Evolutionary conservation across 2,888 invertebrate species (phyloP).

Genomic region (Drosophila mimetica): DNA sequence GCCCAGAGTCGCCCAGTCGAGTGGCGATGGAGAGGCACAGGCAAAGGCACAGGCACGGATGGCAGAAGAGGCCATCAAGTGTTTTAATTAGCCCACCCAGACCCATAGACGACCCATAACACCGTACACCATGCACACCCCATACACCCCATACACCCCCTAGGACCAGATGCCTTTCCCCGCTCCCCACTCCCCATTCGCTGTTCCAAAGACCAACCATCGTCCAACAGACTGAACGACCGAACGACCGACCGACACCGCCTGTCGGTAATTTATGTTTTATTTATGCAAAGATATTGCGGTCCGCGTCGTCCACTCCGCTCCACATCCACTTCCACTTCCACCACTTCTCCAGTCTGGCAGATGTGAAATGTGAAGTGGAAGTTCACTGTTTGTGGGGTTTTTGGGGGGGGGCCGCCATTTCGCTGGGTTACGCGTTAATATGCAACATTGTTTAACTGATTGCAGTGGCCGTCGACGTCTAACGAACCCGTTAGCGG

Average conservation of each 20-base stretch:
- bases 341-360: slow-evolving; percentile 14
- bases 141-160: background rate
- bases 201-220: slow-evolving; percentile 14
- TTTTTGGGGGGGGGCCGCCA: slow-evolving; percentile 1
- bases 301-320: slow-evolving; percentile 8
- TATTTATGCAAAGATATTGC: slow-evolving; percentile 76
- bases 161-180: slow-evolving; percentile 19
- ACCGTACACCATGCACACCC: background rate
- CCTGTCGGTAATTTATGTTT: slow-evolving; percentile 77
- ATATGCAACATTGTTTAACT: slow-evolving; percentile 77
- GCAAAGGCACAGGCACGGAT: too few relatives aligned
- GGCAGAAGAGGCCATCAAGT: slow-evolving; percentile 66
- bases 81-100: slow-evolving; percentile 70
- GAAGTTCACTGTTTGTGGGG: background rate
- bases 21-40: slow-evolving; percentile 35
- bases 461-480: slow-evolving; percentile 63
- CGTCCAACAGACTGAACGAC: slow-evolving; percentile 10
- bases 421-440: slow-evolving; percentile 52
- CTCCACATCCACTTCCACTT: background rate
- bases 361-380: slow-evolving; percentile 11
- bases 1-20: slow-evolving; percentile 2
- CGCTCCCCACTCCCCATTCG: background rate
- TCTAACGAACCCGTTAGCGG: slow-evolving; percentile 5
- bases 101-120: background rate
- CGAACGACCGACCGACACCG: slow-evolving; percentile 20